Conservation (phyloP, 2,797 vertebrate genomes). For the Malurus leucopterus region DNA sequence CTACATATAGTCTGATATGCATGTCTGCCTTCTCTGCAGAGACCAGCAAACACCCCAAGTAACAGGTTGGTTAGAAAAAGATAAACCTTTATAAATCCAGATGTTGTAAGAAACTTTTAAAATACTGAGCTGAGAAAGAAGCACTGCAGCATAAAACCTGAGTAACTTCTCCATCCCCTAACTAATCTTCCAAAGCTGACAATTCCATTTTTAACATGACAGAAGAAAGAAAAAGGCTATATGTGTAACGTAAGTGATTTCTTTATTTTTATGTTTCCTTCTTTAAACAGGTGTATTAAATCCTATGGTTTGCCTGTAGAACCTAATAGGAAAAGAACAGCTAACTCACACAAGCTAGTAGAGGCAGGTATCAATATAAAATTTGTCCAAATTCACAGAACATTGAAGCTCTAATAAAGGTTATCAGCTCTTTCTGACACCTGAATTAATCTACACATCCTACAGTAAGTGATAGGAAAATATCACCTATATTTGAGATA, state of each 20-base stretch:
- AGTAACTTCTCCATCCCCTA: not conserved
- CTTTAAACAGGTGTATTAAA: not conserved
- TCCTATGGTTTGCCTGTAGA: not conserved
- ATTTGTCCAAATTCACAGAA: not conserved
- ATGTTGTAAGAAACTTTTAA: not conserved
- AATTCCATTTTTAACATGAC: not conserved
- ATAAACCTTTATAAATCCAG: not conserved
- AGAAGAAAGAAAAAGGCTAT: not conserved
- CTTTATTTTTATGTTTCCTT: not conserved
- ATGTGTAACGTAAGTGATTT: not conserved
- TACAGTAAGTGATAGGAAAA: not conserved
- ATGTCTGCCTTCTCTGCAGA: not conserved
- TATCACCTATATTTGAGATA: not conserved
- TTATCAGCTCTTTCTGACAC: not conserved
- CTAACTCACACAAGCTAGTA: not conserved
- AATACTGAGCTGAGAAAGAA: not conserved
- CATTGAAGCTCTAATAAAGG: not conserved
- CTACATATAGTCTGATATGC: fast-evolving
- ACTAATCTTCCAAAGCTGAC: not conserved
- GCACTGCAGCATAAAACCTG: not conserved
- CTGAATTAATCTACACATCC: not conserved
- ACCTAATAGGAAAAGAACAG: not conserved
- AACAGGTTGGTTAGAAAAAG: not conserved
- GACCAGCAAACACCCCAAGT: not conserved
- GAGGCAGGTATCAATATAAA: not conserved